A percentile compares a stretch with the other conserved stretches of the same genome.
Evolutionary conservation across 2,888 invertebrate genomes (phyloP).

Genomic region (Cremastinae sp.): DNA sequence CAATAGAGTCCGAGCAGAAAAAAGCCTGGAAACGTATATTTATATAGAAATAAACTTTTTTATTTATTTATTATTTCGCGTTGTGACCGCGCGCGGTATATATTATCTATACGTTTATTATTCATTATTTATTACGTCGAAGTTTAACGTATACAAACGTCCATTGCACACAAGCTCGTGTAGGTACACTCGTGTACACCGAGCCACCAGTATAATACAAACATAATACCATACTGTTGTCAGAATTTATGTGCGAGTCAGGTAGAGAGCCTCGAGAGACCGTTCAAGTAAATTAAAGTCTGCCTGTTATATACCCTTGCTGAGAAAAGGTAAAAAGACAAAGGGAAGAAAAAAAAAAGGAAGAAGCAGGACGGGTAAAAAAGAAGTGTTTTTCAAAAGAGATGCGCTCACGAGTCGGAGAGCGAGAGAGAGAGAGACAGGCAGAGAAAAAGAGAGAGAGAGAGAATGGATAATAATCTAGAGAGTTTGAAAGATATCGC

Average conservation of each 20-base stretch:
- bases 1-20: conserved; percentile 31
- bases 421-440: conserved; percentile 23
- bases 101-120: conserved; percentile 50
- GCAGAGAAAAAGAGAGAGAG: conserved; percentile 12
- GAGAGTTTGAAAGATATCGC: conserved; percentile 51
- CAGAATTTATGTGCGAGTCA: conserved; percentile 55
- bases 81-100: conserved; percentile 20
- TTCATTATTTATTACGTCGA: conserved; percentile 53
- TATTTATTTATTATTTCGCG: conserved; percentile 23
- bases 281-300: conserved; percentile 54
- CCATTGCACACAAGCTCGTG: background rate
- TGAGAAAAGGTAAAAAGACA: conserved; percentile 20
- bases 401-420: conserved; percentile 46
- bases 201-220: conserved; percentile 46
- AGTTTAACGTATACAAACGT: conserved; percentile 19
- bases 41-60: conserved; percentile 4
- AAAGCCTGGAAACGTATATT: background rate
- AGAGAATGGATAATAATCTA: conserved; percentile 54
- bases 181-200: conserved; percentile 2
- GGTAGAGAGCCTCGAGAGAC: conserved; percentile 45
- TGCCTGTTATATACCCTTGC: conserved; percentile 30
- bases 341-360: background rate
- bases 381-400: conserved; percentile 5
- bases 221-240: conserved; percentile 49
- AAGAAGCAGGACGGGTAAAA: background rate